Evolutionary conservation across 2,797 vertebrate species (phyloP).

Genomic region (Epinephelus awoara): DNA sequence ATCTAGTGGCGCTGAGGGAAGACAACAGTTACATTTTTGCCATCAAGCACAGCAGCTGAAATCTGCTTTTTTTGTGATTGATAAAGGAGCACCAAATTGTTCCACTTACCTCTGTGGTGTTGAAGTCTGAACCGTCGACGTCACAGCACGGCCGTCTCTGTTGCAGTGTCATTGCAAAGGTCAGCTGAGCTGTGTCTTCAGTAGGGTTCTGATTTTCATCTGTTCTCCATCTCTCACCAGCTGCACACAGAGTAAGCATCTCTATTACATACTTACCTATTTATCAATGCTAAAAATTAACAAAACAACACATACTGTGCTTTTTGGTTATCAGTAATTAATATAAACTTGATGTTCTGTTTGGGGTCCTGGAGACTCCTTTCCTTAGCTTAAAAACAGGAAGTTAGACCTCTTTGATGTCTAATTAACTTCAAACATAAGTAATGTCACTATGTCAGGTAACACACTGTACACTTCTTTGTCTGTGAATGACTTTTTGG

Average conservation of each 20-base stretch:
- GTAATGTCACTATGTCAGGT: neutral
- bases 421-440: neutral
- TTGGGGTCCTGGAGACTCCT: too few species aligned
- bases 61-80: neutral
- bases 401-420: neutral
- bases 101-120: constrained; percentile 81
- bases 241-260: constrained; percentile 43
- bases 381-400: too few species aligned
- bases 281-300: neutral
- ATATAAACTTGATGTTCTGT: too few species aligned
- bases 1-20: constrained; percentile 72
- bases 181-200: constrained; percentile 68
- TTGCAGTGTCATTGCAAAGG: constrained; percentile 77
- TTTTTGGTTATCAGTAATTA: too few species aligned
- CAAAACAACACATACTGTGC: neutral
- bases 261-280: neutral
- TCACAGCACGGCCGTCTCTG: constrained; percentile 77
- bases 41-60: neutral
- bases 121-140: constrained; percentile 79
- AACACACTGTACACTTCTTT: neutral
- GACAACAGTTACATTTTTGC: neutral
- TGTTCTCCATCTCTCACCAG: constrained; percentile 71
- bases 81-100: neutral
- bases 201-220: constrained; percentile 82
- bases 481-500: neutral